These are phyloP conservation scores for Myotis pilosus DNA, from an alignment of 2,797 vertebrate species.

Conservation along the genomic window DNA sequence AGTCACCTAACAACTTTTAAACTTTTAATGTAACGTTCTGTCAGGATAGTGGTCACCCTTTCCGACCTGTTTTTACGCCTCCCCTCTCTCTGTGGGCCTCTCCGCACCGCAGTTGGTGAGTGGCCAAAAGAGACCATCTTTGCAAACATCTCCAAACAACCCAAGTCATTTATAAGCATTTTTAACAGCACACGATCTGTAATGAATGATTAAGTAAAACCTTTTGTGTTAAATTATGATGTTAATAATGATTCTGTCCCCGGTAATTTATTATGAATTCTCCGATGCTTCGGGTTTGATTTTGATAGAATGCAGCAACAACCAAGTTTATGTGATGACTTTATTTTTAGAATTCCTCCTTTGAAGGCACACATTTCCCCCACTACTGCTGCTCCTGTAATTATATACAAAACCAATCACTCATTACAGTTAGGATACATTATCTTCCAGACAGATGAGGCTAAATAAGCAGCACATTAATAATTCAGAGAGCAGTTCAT, in stretches of 20 bases:
- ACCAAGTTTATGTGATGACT: constrained; percentile 80
- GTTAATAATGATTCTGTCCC: constrained; percentile 88
- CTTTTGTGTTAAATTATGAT: constrained; percentile 89
- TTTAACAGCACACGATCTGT: constrained; percentile 83
- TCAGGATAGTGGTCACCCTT: constrained; percentile 54
- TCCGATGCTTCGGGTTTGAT: constrained; percentile 83
- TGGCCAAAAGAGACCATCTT: constrained; percentile 29
- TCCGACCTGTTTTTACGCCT: constrained; percentile 36
- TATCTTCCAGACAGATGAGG: constrained; percentile 99
- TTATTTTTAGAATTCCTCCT: constrained; percentile 88
- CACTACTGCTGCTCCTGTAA: constrained; percentile 98
- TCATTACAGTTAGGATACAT: constrained; percentile 99
- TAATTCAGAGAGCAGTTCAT: constrained; percentile 99
- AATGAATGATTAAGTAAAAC: constrained; percentile 90
- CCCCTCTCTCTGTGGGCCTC: constrained; percentile 48
- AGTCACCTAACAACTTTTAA: constrained; percentile 75
- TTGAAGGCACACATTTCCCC: constrained; percentile 89
- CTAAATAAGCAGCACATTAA: constrained; percentile 99
- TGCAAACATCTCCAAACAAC: constrained; percentile 72
- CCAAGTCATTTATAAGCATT: constrained; percentile 80
- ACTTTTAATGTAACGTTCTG: constrained; percentile 74
- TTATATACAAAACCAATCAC: constrained; percentile 97
- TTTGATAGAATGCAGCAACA: constrained; percentile 85
- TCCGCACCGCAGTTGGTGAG: background rate
- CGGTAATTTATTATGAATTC: constrained; percentile 85